Conservation (phyloP, 37 sponge, comb jelly and placozoan species). For the Aplysina aerophoba region DNA sequence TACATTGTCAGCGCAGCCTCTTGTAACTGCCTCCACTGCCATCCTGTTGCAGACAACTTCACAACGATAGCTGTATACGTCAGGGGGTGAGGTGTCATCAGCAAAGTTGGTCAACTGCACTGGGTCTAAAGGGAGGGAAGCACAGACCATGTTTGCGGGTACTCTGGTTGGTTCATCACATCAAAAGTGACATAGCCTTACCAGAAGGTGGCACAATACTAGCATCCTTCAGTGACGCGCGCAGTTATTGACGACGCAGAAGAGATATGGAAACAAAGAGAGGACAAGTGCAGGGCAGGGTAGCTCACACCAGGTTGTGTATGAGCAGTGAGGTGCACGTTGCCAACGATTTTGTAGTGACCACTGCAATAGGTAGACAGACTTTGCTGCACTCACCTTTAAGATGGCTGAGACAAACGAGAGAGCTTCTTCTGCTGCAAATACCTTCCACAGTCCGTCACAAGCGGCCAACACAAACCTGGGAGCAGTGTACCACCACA, state of each 20-base stretch:
- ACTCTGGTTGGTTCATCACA: too few relatives aligned
- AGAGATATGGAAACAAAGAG: too few relatives aligned
- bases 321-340: neutral
- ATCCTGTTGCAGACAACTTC: conserved; percentile 74
- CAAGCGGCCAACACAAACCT: conserved; percentile 86
- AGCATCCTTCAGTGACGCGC: too few relatives aligned
- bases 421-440: conserved; percentile 70
- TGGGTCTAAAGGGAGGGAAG: too few relatives aligned
- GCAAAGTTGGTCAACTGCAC: conserved; percentile 50
- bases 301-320: neutral
- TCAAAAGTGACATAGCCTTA: too few relatives aligned
- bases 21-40: conserved; percentile 81
- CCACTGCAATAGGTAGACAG: too few relatives aligned
- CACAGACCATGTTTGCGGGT: too few relatives aligned
- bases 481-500: neutral
- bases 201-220: too few relatives aligned
- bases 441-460: conserved; percentile 90
- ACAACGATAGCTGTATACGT: conserved; percentile 43
- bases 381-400: conserved; percentile 43
- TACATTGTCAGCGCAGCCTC: conserved; percentile 86
- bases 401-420: conserved; percentile 46
- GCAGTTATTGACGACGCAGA: too few relatives aligned
- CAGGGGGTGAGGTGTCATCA: conserved; percentile 13
- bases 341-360: neutral
- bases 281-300: too few relatives aligned